Conservation (phyloP, 2,797 vertebrate genomes). For the Mastacembelus armatus region DNA sequence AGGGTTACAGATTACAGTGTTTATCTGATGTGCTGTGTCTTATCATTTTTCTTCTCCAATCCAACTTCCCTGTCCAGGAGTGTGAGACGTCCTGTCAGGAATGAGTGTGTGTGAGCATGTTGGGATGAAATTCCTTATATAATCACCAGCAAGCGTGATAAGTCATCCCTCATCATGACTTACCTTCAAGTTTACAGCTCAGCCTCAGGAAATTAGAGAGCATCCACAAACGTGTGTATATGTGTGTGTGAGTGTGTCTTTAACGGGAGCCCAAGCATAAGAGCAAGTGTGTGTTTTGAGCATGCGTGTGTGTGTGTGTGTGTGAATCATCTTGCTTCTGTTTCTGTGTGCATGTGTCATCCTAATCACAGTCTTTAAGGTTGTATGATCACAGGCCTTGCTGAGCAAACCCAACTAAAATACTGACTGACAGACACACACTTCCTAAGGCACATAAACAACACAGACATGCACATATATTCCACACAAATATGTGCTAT, state of each 20-base stretch:
- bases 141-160: conserved; percentile 31
- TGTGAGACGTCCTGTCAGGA: conserved; percentile 46
- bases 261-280: conserved; percentile 34
- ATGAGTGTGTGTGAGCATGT: conserved; percentile 31
- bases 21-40: conserved; percentile 28
- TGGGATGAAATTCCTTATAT: conserved; percentile 27
- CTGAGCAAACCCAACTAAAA: conserved; percentile 40
- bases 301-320: no score
- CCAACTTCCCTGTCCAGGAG: conserved; percentile 31
- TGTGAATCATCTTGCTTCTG: conserved; percentile 43
- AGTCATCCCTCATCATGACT: conserved; percentile 45
- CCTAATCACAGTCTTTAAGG: conserved; percentile 79
- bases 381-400: conserved; percentile 76
- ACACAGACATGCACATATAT: conserved; percentile 14
- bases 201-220: conserved; percentile 64
- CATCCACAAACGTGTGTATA: conserved; percentile 29
- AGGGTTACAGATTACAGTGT: conserved; percentile 15
- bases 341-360: conserved; percentile 30
- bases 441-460: conserved; percentile 27
- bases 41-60: conserved; percentile 28
- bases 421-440: conserved; percentile 48
- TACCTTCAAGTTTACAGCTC: conserved; percentile 44
- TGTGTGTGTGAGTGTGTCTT: no score
- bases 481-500: conserved; percentile 17
- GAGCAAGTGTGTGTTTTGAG: conserved; percentile 38